A percentile compares a stretch with the other conserved stretches of the same genome.
Conservation (phyloP, 2,888 invertebrate genomes). For the Drosophila parthenogenetica region DNA sequence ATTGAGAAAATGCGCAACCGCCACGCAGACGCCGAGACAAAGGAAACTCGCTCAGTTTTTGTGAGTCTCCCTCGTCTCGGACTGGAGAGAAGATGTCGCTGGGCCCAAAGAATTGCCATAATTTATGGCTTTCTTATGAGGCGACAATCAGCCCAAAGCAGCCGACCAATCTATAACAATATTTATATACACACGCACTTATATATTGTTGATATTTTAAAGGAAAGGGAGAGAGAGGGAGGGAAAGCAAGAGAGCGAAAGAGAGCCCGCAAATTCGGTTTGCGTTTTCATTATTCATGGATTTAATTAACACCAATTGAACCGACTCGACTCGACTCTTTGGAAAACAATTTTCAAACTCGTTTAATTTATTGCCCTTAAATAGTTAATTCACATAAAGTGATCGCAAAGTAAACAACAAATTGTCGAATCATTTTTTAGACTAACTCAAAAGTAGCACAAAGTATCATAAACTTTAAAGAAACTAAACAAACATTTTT, state of each 20-base stretch:
- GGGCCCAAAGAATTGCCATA: slow-evolving; percentile 75
- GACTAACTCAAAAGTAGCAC: neutral
- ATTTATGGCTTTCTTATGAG: slow-evolving; percentile 83
- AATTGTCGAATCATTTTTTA: neutral
- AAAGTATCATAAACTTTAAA: neutral
- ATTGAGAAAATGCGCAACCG: slow-evolving; percentile 47
- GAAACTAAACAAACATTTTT: neutral
- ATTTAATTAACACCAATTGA: slow-evolving; percentile 86
- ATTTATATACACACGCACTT: slow-evolving; percentile 29
- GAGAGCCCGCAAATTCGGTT: slow-evolving; percentile 62
- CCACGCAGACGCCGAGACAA: slow-evolving; percentile 50
- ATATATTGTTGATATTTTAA: slow-evolving; percentile 7
- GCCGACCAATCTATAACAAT: slow-evolving; percentile 58
- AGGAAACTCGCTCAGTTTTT: slow-evolving; percentile 58
- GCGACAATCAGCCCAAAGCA: slow-evolving; percentile 62
- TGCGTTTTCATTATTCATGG: slow-evolving; percentile 81
- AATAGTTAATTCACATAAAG: slow-evolving; percentile 40
- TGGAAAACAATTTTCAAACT: slow-evolving; percentile 68
- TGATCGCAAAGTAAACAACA: slow-evolving; percentile 52
- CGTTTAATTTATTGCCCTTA: slow-evolving; percentile 70
- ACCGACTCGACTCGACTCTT: slow-evolving; percentile 75
- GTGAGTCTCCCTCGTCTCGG: slow-evolving; percentile 58
- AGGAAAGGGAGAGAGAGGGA: neutral
- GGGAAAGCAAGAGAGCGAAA: slow-evolving; percentile 21
- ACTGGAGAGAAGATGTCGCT: slow-evolving; percentile 72